Percentiles rank a stretch among this genome's conserved stretches.
Evolutionary conservation across 1,140 invertebrate species (phyloP).

Genomic region (Magallana gigas): DNA sequence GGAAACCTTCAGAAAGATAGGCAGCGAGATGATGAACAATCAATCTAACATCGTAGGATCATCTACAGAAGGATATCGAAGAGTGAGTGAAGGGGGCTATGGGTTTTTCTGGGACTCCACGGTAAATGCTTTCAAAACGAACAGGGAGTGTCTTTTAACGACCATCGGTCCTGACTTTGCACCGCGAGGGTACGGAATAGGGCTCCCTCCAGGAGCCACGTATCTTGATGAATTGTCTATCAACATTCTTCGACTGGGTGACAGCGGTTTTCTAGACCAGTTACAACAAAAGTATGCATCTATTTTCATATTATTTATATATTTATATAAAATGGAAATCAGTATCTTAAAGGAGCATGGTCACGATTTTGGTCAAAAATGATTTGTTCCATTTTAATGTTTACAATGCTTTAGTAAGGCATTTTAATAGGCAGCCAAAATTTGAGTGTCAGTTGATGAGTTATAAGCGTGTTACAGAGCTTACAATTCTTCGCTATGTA

Average conservation of each 20-base stretch:
- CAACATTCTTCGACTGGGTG: constrained; percentile 93
- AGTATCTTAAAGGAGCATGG: too few relatives aligned
- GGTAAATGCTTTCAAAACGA: constrained; percentile 57
- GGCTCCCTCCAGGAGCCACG: constrained; percentile 84
- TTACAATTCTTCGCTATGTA: too few relatives aligned
- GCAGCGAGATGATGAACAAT: constrained; percentile 81
- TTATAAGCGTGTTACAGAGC: too few relatives aligned
- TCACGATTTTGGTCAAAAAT: too few relatives aligned
- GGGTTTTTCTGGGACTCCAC: constrained; percentile 66
- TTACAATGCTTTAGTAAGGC: too few relatives aligned
- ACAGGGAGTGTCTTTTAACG: constrained; percentile 59
- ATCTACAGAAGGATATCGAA: constrained; percentile 59
- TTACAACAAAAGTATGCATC: constrained; percentile 78
- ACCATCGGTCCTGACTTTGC: constrained; percentile 56
- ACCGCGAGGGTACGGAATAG: constrained; percentile 57
- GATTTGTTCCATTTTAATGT: too few relatives aligned
- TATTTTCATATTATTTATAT: neutral
- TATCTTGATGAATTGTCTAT: constrained; percentile 96
- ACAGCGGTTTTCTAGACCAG: constrained; percentile 93
- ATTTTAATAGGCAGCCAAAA: too few relatives aligned
- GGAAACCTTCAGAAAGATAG: constrained; percentile 98
- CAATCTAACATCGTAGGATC: constrained; percentile 66
- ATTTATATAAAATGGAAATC: neutral
- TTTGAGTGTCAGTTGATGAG: too few relatives aligned
- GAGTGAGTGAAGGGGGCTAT: constrained; percentile 63